A percentile compares a stretch with the other conserved stretches of the same genome.
Conservation (phyloP, 2,113 vertebrate species). For the Oryzias curvinotus region DNA sequence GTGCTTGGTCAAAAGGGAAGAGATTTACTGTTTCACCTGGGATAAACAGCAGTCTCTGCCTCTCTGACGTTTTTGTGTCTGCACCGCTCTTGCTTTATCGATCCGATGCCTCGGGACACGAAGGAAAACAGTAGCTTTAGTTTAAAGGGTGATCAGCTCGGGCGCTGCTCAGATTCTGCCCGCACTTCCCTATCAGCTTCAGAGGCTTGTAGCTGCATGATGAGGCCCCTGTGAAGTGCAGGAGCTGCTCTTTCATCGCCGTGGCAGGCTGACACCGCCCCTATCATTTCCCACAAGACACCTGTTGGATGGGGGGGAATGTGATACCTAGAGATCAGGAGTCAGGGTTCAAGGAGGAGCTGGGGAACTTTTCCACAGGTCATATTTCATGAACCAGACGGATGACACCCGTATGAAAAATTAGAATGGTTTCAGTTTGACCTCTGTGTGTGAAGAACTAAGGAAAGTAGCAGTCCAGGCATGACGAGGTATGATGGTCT, state of each 20-base stretch:
- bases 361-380: conserved; percentile 59
- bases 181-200: conserved; percentile 32
- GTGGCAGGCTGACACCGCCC: conserved; percentile 54
- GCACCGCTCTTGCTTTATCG: conserved; percentile 12
- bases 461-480: too few species aligned
- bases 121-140: conserved; percentile 16
- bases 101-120: conserved; percentile 30
- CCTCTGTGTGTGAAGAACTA: too few species aligned
- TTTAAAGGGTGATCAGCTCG: too few species aligned
- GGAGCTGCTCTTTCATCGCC: conserved; percentile 44
- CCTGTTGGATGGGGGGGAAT: conserved; percentile 53
- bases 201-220: conserved; percentile 34
- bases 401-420: too few species aligned
- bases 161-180: neutral
- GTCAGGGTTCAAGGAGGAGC: conserved; percentile 59
- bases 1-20: conserved; percentile 1
- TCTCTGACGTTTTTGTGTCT: conserved; percentile 27
- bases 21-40: conserved; percentile 34
- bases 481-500: too few species aligned
- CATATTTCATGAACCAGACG: conserved; percentile 38
- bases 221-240: conserved; percentile 19
- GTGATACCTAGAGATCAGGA: conserved; percentile 57
- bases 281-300: conserved; percentile 52
- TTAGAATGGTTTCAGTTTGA: too few species aligned
- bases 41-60: conserved; percentile 16